Evolutionary conservation across 2,888 invertebrate genomes (phyloP), one percentile per base, ranked within the genome.

Genomic region (Aricia artaxerxes): DNA sequence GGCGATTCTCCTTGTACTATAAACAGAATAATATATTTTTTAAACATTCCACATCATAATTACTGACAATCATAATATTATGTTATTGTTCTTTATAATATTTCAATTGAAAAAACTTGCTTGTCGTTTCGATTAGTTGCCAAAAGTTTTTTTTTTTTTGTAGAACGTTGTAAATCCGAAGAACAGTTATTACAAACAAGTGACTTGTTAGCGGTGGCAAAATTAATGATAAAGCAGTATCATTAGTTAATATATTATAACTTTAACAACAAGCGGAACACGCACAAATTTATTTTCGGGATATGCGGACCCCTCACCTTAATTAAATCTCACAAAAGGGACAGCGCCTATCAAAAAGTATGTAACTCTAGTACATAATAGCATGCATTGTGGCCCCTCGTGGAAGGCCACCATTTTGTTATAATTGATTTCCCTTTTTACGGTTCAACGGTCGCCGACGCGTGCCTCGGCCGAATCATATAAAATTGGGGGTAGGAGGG

Each of bases 341-440:
- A 76, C 76, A 69, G 35, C 57, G 35, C 76, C 16, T 53, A 57
- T 57, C 57, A 76, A 76, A 75, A 76, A 76, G 76, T 76, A 57
- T 53, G 76, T 57, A 76, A 76, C 76, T 76, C 76, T 24, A 57
- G 57, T 57, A 76, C 57, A 76, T 76, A 76, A 76, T 76, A 44
- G 76, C 57, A 76, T 76, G 76, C 57, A 57, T 76, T 57, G 76
- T 53, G 35, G 79, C 75, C 75, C 79, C 75, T 79, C 75, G 35
- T 49, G 60, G 61, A 79, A 75, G 49, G 64, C 79, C 44, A 79
- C 79, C 60, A 75, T 79, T 57, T 73, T 73, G 75, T 79, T 79
- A 79, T 92, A 93, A 93, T 92, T 94, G 93, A 92, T 93, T 93
- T 90, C 89, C 91, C 89, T 90, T 92, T 92, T 92, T 90, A 92